Base-by-base conservation (phyloP, 2,888 invertebrate genomes). In the Leptinotarsa haldemani region DNA sequence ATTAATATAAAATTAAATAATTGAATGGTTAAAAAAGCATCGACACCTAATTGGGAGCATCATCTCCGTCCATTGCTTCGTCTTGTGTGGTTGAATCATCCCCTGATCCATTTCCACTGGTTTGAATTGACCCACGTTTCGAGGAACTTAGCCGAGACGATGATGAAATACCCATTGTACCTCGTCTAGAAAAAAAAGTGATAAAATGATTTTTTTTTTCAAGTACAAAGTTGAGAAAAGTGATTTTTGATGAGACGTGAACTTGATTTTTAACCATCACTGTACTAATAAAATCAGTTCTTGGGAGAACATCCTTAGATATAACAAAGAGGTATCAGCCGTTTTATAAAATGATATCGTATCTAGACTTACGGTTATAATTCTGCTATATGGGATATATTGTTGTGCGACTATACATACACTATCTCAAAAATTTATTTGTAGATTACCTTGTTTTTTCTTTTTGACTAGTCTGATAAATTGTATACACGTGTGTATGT, bases 21-120 rank as follows among this genome's bases (percentile, higher is more conserved):
- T 61, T 61, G 40, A 61, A 61, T 61, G 61, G 61, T 61, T 61
- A 40, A 46, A 48, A 53, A 61, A 58, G 61, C 47, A 4, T 20
- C 15, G 61, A 56, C 2, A 20, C 18, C 52, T 63, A 61, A 63
- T 82, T 88, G 90, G 82, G 90, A 90, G 78, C 88, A 79, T 94
- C 94, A 83, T 94, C 93, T 83, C 93, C 93, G 86, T 94, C 94
- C 87, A 93, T 90, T 82, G 93, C 92, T 85, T 94, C 94, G 87
- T 94, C 92, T 88, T 93, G 93, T 80, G 93, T 93, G 85, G 92
- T 90, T 74, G 93, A 93, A 87, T 94, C 94, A 87, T 94, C 94
- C 12, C 93, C 94, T 63, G 93, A 93, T 79, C 93, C 93, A 79
- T 88, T 87, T 56, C 88, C 90, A 85, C 87, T 85, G 61, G 90